Base-by-base conservation (phyloP, 2,888 invertebrate genomes). In the Exephanes ischioxanthus region DNA sequence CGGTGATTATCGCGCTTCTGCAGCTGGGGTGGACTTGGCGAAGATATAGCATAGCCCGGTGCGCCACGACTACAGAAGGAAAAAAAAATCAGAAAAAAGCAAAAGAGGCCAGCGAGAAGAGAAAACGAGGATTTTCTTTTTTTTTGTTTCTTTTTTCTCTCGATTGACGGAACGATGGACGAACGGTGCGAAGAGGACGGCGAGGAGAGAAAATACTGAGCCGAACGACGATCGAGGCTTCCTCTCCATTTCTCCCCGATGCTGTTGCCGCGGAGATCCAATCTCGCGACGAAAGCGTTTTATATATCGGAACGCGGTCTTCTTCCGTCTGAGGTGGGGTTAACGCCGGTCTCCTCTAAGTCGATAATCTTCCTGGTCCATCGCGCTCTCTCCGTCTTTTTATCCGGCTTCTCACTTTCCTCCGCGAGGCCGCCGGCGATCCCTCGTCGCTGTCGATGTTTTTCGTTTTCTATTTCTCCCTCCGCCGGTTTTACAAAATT, bases 221-320 rank as follows among this genome's bases (percentile, higher is more conserved):
- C 48, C 61, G 45, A 73, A 7, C 45, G 73, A 61, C 48, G 73
- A 75, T 19, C 61, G 9, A 61, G 48, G 75, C 9, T 75, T 75
- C 63, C 75, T 75, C 61, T 75, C 63, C 63, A 63, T 75, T 75
- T 75, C 75, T 61, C 75, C 48, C 48, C 33, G 63, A 75, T 48
- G 45, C 75, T 51, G 63, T 63, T 63, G 63, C 75, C 48, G 11
- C 58, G 75, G 30, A 63, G 75, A 75, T 75, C 48, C 75, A 75
- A 75, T 75, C 75, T 75, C 58, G 58, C 48, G 75, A 63, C 61
- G 63, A 75, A 75, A 63, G 75, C 75, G 63, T 75, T 75, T 75
- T 63, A 61, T 63, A 61, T 33, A 75, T 75, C 75, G 63, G 75
- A 75, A 63, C 63, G 61, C 61, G 45, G 61, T 48, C 26, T 45